A percentile compares a stretch with the other conserved stretches of the same genome.
These are phyloP conservation scores for Leptopilina myrica DNA, from an alignment of 2,888 invertebrate species.

Conservation along the genomic window DNA sequence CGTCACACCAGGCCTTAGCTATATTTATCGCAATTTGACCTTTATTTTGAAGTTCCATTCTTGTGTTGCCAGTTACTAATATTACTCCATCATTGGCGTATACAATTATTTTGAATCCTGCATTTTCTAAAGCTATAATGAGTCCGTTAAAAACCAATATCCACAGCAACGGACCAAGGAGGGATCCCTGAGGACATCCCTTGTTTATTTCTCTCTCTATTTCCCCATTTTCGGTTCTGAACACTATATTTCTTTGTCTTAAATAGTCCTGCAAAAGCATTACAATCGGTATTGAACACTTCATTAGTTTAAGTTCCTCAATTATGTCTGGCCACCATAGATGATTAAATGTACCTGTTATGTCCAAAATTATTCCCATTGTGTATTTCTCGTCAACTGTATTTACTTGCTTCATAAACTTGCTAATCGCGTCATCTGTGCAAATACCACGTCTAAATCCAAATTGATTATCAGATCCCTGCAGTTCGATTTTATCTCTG, in stretches of 20 bases:
- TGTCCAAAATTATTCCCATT: slow-evolving; percentile 39
- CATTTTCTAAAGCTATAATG: not conserved
- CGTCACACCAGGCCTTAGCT: not conserved
- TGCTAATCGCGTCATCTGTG: slow-evolving; percentile 43
- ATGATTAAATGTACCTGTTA: slow-evolving; percentile 43
- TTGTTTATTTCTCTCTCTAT: slow-evolving; percentile 33
- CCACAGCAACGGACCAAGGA: slow-evolving; percentile 46
- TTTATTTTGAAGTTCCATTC: slow-evolving; percentile 16
- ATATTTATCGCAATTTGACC: slow-evolving; percentile 18
- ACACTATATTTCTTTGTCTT: not conserved
- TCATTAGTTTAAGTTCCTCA: not conserved
- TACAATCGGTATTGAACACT: not conserved
- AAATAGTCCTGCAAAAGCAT: slow-evolving; percentile 41
- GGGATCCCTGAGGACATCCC: slow-evolving; percentile 53
- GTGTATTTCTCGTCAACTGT: slow-evolving; percentile 23
- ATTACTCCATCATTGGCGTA: slow-evolving; percentile 54
- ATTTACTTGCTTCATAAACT: not conserved
- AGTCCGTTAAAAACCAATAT: slow-evolving; percentile 44
- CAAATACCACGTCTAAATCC: not conserved
- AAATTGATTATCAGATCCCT: not conserved
- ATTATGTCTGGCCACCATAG: slow-evolving; percentile 30
- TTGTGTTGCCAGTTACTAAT: slow-evolving; percentile 39
- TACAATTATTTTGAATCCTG: not conserved
- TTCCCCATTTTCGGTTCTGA: not conserved
- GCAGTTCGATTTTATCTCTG: not conserved